These are phyloP conservation scores for Acronicta psi DNA, from an alignment of 2,888 invertebrate species.

Conservation along the genomic window DNA sequence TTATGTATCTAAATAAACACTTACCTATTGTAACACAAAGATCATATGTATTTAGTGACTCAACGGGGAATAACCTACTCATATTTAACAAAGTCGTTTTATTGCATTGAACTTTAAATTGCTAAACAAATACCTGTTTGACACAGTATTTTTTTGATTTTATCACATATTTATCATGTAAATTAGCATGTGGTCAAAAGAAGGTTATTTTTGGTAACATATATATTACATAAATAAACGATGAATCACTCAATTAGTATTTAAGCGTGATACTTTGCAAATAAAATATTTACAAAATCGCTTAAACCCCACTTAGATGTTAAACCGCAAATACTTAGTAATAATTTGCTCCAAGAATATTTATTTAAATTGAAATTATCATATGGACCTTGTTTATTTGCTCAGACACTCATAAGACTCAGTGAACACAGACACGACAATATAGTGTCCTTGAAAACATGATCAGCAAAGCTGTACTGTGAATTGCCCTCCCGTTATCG, in stretches of 20 bases:
- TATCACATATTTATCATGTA: constrained; percentile 5
- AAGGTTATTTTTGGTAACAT: constrained; percentile 14
- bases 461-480: too few species aligned
- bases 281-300: constrained; percentile 13
- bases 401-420: too few species aligned
- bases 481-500: too few species aligned
- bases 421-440: too few species aligned
- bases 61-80: neutral
- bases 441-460: too few species aligned
- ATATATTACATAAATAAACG: neutral
- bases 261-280: neutral
- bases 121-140: neutral
- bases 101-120: constrained; percentile 2
- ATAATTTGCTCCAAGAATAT: too few species aligned
- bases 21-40: neutral
- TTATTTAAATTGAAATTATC: too few species aligned
- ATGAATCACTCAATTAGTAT: neutral
- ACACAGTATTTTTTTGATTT: constrained; percentile 1
- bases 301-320: neutral
- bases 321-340: neutral
- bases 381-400: too few species aligned
- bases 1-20: too few species aligned
- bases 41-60: neutral
- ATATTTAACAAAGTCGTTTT: neutral
- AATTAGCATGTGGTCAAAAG: constrained; percentile 1